Evolutionary conservation across 2,797 vertebrate species (phyloP).

Genomic region (Huso huso): DNA sequence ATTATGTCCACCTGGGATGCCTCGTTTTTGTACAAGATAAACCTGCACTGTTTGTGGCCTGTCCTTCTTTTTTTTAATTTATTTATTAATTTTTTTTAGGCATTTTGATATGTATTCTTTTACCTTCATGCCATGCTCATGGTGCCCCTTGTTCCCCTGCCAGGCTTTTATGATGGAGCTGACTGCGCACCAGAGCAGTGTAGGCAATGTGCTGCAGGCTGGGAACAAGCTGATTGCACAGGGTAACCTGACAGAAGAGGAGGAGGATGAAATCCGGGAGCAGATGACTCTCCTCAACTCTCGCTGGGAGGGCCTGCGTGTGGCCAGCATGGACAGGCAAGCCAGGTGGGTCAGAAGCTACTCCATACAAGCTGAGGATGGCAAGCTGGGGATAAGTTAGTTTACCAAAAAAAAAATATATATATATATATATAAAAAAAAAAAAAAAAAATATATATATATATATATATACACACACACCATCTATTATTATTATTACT

Average conservation of each 20-base stretch:
- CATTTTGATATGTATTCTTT: no score
- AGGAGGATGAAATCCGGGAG: slow-evolving; percentile 91
- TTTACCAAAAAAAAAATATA: neutral
- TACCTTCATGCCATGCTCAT: no score
- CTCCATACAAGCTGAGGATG: neutral
- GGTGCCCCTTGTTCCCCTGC: slow-evolving; percentile 1
- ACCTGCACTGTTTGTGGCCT: no score
- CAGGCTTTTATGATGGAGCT: slow-evolving; percentile 96
- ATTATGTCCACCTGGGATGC: no score
- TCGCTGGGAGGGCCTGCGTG: slow-evolving; percentile 86
- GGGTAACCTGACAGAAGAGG: slow-evolving; percentile 81
- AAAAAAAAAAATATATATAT: neutral
- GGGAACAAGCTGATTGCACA: slow-evolving; percentile 91
- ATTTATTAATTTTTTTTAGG: no score
- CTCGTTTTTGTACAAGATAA: no score
- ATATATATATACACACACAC: no score
- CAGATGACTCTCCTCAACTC: slow-evolving; percentile 93
- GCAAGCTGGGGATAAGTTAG: neutral
- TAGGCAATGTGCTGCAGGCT: slow-evolving; percentile 88
- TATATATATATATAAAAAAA: neutral
- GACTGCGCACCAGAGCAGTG: slow-evolving; percentile 92
- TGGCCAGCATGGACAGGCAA: slow-evolving; percentile 93
- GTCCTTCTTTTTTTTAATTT: no score
- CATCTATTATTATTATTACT: no score
- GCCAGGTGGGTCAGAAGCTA: slow-evolving; percentile 63